phyloP scores from a whole-genome alignment of 1,140 invertebrate genomes.

The Lordiphosa collinella region DNA sequence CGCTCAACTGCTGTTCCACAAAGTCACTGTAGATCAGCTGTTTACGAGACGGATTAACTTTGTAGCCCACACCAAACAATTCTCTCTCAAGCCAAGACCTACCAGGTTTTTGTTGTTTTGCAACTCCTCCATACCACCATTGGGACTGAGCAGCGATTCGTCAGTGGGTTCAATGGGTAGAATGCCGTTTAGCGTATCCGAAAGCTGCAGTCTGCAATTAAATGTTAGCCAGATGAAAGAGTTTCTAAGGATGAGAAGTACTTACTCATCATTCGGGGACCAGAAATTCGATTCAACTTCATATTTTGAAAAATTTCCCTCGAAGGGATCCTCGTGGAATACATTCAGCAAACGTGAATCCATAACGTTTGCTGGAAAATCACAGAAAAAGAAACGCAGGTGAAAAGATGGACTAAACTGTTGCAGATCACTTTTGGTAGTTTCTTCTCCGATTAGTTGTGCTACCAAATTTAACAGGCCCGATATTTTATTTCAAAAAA shows the following conservation, averaged over 20 bases:
- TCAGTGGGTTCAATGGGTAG: slow-evolving; percentile 67
- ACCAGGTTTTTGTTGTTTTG: slow-evolving; percentile 61
- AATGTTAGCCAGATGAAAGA: neutral
- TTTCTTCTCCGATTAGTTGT: too few species aligned
- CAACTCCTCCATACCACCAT: slow-evolving; percentile 28
- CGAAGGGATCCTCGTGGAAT: slow-evolving; percentile 74
- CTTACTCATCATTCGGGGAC: slow-evolving; percentile 70
- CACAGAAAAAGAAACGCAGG: neutral
- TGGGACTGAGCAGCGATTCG: slow-evolving; percentile 43
- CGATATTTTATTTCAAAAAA: too few species aligned
- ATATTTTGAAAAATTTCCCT: slow-evolving; percentile 67
- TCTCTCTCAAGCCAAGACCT: slow-evolving; percentile 22
- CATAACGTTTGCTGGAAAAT: slow-evolving; percentile 33
- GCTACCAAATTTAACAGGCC: too few species aligned
- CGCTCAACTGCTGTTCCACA: slow-evolving; percentile 51
- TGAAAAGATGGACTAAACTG: too few species aligned
- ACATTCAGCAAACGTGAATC: slow-evolving; percentile 72
- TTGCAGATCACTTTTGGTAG: too few species aligned
- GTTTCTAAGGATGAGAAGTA: neutral
- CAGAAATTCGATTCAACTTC: slow-evolving; percentile 64
- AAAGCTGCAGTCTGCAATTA: slow-evolving; percentile 48
- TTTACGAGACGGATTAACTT: slow-evolving; percentile 21
- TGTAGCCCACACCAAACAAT: neutral
- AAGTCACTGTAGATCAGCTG: slow-evolving; percentile 68
- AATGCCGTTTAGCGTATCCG: slow-evolving; percentile 69